Percentiles rank a stretch among this genome's conserved stretches.
Evolutionary conservation across 2,113 vertebrate genomes (phyloP).

Genomic region (Donacobius atricapilla): DNA sequence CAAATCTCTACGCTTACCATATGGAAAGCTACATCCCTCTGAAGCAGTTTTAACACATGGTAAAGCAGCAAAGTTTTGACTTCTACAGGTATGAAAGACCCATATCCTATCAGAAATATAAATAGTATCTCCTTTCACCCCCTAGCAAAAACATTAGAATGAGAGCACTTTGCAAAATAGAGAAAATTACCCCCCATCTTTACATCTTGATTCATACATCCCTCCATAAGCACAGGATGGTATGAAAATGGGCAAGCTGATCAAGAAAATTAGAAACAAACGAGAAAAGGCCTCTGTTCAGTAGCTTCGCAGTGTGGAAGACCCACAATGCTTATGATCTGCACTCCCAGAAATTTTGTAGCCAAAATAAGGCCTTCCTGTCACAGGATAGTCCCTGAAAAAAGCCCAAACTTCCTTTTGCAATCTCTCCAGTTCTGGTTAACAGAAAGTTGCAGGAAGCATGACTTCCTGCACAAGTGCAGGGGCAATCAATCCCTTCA

Average conservation of each 20-base stretch:
- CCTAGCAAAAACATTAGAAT: neutral
- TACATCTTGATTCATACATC: neutral
- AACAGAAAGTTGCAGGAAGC: neutral
- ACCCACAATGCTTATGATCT: neutral
- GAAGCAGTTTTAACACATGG: neutral
- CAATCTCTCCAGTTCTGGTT: neutral
- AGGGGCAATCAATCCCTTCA: neutral
- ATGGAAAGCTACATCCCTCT: neutral
- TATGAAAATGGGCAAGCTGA: neutral
- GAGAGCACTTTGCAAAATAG: neutral
- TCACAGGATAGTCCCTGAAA: neutral
- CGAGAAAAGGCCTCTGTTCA: neutral
- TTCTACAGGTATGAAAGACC: neutral
- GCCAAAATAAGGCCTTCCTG: neutral
- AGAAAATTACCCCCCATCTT: neutral
- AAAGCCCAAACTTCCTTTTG: neutral
- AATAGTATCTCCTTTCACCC: rapidly evolving
- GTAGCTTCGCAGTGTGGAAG: neutral
- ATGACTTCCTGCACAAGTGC: neutral
- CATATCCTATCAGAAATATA: neutral
- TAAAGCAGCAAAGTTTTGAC: neutral
- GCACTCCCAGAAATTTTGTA: neutral
- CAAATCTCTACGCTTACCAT: neutral
- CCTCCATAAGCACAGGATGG: neutral
- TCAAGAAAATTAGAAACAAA: neutral